Conservation (phyloP, 2,888 invertebrate genomes). For the Mesorhabditis spiculigera region DNA sequence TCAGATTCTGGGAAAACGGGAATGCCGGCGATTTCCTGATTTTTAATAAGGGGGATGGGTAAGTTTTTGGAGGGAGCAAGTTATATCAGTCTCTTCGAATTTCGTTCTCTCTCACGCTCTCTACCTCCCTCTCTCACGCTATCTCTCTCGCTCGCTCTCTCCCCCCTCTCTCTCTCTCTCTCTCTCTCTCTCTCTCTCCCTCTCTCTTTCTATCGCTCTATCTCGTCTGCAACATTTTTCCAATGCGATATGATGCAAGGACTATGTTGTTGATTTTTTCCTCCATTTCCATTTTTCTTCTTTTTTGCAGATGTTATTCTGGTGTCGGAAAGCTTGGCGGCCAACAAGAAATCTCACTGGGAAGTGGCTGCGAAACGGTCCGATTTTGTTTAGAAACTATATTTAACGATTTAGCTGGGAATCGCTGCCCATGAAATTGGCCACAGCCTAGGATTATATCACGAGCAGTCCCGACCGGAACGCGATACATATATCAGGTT, state of each 20-base stretch:
- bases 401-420: constrained; percentile 24
- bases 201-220: too few relatives aligned
- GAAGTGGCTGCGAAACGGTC: constrained; percentile 40
- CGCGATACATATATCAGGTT: constrained; percentile 39
- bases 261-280: too few relatives aligned
- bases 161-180: too few relatives aligned
- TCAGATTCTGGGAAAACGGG: constrained; percentile 39
- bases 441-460: constrained; percentile 44
- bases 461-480: constrained; percentile 44
- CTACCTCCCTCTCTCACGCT: too few relatives aligned
- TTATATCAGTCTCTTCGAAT: too few relatives aligned
- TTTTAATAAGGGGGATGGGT: constrained; percentile 36
- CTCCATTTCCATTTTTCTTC: too few relatives aligned
- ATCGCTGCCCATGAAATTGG: constrained; percentile 43
- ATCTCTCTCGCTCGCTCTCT: too few relatives aligned
- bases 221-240: too few relatives aligned
- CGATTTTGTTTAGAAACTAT: background rate
- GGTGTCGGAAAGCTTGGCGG: constrained; percentile 41
- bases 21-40: constrained; percentile 26
- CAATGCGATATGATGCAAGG: too few relatives aligned
- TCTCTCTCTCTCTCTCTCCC: too few relatives aligned
- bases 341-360: constrained; percentile 39
- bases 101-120: too few relatives aligned
- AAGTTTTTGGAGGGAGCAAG: background rate
- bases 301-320: constrained; percentile 33